Evolutionary conservation across 37 sponge, comb jelly and placozoan genomes (phyloP).

Genomic region (Beroe forskalii): DNA sequence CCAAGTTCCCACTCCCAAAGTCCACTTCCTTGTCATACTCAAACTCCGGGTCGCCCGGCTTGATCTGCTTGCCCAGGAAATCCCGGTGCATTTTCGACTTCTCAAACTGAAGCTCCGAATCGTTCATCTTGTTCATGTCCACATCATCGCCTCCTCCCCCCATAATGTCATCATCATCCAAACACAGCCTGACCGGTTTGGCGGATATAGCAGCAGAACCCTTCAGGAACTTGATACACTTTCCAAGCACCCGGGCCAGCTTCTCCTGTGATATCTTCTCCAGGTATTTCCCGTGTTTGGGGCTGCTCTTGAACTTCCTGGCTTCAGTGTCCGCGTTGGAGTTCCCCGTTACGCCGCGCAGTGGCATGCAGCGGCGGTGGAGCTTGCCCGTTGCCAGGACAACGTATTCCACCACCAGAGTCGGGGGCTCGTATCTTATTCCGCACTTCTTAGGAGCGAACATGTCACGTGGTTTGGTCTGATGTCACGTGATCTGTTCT

Average conservation of each 20-base stretch:
- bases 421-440: constrained; percentile 63
- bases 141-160: background rate
- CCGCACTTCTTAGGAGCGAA: constrained; percentile 67
- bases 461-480: too few relatives aligned
- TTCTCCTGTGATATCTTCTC: constrained; percentile 51
- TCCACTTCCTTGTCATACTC: constrained; percentile 46
- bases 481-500: too few relatives aligned
- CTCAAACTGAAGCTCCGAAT: constrained; percentile 47
- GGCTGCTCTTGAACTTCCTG: constrained; percentile 32
- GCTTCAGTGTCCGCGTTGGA: constrained; percentile 3
- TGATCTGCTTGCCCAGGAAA: constrained; percentile 10
- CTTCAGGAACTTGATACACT: constrained; percentile 36
- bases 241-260: constrained; percentile 52
- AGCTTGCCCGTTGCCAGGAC: constrained; percentile 39
- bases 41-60: constrained; percentile 8
- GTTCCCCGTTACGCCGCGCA: background rate
- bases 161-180: constrained; percentile 38
- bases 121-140: constrained; percentile 34
- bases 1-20: constrained; percentile 16
- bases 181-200: background rate
- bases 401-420: constrained; percentile 63
- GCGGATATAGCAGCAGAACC: background rate
- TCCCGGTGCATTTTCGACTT: constrained; percentile 30
- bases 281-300: constrained; percentile 63
- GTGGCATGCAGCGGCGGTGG: constrained; percentile 62